Evolutionary conservation across 2,797 vertebrate genomes (phyloP).

Genomic region (Orientallactaga sibirica): DNA sequence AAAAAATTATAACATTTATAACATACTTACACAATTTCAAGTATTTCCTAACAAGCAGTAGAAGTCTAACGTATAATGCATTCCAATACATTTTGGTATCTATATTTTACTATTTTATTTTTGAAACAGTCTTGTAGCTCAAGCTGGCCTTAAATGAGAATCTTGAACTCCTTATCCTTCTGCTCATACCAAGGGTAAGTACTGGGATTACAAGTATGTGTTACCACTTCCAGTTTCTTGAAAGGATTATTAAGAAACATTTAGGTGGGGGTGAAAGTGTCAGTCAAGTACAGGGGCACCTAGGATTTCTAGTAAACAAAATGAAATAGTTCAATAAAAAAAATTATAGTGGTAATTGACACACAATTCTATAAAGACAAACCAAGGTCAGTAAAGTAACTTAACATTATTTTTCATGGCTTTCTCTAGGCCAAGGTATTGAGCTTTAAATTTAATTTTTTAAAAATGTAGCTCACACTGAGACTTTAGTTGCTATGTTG

Average conservation of each 20-base stretch:
- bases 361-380: not conserved
- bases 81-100: not conserved
- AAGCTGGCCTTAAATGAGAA: too few species aligned
- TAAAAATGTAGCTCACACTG: conserved; percentile 59
- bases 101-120: too few species aligned
- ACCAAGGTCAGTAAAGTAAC: conserved; percentile 56
- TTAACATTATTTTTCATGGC: conserved; percentile 58
- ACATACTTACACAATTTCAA: too few species aligned
- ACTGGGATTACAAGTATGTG: too few species aligned
- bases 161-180: too few species aligned
- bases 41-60: not conserved
- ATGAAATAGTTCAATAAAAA: conserved; percentile 38
- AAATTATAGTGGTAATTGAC: conserved; percentile 14
- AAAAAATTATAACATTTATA: not conserved
- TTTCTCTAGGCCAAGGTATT: conserved; percentile 72
- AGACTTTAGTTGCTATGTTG: conserved; percentile 75
- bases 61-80: not conserved
- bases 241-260: not conserved
- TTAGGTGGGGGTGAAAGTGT: not conserved
- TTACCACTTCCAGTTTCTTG: not conserved
- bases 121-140: too few species aligned
- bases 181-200: too few species aligned
- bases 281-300: not conserved
- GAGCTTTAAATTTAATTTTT: conserved; percentile 55
- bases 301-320: conserved; percentile 51